These are phyloP conservation scores for Peromyscus melanophrys DNA, from an alignment of 2,797 vertebrate genomes.

Conservation along the genomic window DNA sequence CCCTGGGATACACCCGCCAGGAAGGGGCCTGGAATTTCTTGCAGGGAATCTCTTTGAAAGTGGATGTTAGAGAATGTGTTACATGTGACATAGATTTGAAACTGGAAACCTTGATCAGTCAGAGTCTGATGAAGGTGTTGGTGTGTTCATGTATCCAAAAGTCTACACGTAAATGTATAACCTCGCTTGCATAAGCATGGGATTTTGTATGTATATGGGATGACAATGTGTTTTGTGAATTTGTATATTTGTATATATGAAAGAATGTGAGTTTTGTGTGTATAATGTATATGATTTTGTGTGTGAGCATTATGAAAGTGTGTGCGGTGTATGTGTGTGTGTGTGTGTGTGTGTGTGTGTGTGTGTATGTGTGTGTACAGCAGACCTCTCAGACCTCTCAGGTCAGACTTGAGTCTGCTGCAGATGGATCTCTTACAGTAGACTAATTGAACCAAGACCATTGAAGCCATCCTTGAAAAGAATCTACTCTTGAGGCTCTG, in stretches of 20 bases:
- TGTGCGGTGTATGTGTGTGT: neutral
- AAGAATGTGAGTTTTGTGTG: neutral
- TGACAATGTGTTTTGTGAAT: neutral
- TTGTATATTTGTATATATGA: neutral
- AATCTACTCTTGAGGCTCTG: slow-evolving; percentile 45
- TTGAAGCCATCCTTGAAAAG: neutral
- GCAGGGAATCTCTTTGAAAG: slow-evolving; percentile 80
- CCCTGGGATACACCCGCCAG: neutral
- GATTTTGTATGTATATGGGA: neutral
- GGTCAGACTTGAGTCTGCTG: neutral
- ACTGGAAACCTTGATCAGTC: slow-evolving; percentile 69
- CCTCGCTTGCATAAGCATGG: too few relatives aligned
- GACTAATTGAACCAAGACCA: neutral
- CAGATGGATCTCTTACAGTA: neutral
- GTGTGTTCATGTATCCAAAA: neutral
- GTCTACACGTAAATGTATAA: neutral
- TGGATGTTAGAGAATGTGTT: slow-evolving; percentile 75
- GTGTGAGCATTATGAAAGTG: neutral
- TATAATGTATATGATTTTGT: neutral
- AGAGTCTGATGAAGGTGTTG: neutral
- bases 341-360: neutral
- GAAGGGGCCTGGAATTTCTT: slow-evolving; percentile 61
- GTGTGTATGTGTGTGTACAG: neutral
- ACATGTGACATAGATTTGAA: slow-evolving; percentile 81
- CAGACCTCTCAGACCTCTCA: neutral